Base-by-base conservation (phyloP, 2,888 invertebrate genomes). In the Lordiphosa fenestrarum region DNA sequence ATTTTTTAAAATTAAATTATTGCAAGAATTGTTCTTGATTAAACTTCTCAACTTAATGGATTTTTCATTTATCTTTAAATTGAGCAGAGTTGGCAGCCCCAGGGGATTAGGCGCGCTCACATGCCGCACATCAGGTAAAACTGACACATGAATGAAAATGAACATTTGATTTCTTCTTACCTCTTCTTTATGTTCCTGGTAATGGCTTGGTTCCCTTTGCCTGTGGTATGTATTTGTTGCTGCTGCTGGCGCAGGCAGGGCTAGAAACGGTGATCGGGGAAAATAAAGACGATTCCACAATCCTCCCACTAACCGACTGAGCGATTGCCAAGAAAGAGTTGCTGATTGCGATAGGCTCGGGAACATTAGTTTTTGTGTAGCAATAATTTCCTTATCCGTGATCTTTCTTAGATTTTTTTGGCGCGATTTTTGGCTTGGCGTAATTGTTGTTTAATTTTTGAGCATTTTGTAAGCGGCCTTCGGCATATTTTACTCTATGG, bases 201-300 rank as follows among this genome's bases (percentile, higher is more conserved):
- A 9, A 1, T 4, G 30, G 30, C 3, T 30, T 9, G 7, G 30
- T 9, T 80, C 62, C n/a, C 66, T 60, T 57, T 55, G 33, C 10
- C 30, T 30, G 30, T 30, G 7, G 9, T 30, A 9, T 30, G 57
- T 19, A 3, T 1, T 25, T 51, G 44, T 44, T 33, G 15, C 19
- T 21, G 23, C 19, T 39, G 33, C 21, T 30, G 64, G 66, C 12
- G 62, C 61, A 37, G 58, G 58, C 35, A 85, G 44, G 4, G 85
- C 77, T 33, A 66, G 39, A 37, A 57, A 64, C 2, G 63, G 63
- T 12, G 82, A 65, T 23, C 47, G 55, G 12, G 71, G 71, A 25
- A 49, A 52, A 61, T 61, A 73, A n/a, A 77, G 15, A 5, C 56
- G 65, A 21, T 68, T 57, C 86, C 84, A 85, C 50, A 77, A 36